phyloP scores from a whole-genome alignment of 2,113 vertebrate genomes.

The Pseudopipra pipra region DNA sequence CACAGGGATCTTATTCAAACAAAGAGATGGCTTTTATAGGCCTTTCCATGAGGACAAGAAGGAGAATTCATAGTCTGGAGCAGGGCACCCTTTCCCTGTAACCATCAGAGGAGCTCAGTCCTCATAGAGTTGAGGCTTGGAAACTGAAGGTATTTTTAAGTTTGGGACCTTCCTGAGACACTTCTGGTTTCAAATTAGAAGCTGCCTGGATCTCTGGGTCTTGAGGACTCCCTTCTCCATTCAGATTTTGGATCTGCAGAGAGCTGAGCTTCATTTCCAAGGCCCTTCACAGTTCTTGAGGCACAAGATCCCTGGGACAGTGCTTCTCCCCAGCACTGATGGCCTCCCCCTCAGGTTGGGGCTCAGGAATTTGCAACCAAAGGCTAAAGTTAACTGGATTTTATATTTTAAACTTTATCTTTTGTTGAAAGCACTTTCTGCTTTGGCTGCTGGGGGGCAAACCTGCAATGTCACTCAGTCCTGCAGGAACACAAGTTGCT shows the following conservation, averaged over 20 bases:
- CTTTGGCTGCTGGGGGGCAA: background rate
- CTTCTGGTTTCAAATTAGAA: background rate
- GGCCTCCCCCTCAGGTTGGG: accelerated
- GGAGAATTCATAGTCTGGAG: constrained; percentile 32
- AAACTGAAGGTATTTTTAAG: constrained; percentile 18
- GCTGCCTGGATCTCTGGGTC: background rate
- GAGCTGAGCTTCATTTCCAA: background rate
- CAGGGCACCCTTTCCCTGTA: background rate
- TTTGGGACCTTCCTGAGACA: background rate
- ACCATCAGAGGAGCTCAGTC: background rate
- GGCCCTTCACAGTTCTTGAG: background rate
- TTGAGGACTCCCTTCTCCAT: background rate
- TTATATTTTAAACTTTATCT: background rate
- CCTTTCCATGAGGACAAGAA: constrained; percentile 21
- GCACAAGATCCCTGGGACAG: background rate
- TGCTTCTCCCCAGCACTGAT: background rate
- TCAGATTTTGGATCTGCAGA: background rate
- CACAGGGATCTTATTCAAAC: background rate
- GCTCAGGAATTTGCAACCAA: background rate
- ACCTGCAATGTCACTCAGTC: background rate
- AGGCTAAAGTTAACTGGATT: background rate
- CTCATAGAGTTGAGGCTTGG: background rate
- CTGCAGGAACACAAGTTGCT: background rate
- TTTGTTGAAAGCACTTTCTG: background rate
- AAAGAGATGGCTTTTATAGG: background rate